Base-by-base conservation (phyloP, 2,888 invertebrate species). In the Alviniconcha strummeri region DNA sequence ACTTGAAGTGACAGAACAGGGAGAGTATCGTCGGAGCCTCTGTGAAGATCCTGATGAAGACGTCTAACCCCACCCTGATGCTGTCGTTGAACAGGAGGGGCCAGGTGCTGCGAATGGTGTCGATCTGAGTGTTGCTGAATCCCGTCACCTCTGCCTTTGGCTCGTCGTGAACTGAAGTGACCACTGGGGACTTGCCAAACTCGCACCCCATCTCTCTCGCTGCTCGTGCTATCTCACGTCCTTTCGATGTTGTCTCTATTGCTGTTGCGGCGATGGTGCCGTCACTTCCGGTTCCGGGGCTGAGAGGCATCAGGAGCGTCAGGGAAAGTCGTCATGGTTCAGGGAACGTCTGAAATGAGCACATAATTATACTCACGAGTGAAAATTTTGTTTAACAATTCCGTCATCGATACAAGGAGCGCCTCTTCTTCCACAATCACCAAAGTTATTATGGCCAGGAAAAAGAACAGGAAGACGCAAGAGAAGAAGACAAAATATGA, bases 51-150 rank as follows among this genome's bases (percentile, higher is more conserved):
- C 89, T 80, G 0, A 86, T 81, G 84, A 91, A 91, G 9, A 91
- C 87, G 19, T 88, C 88, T 11, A 84, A 82, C 5, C 90, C 91
- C n/a, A 88, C 88, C 13, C 82, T 79, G 57, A 83, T 79, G 80
- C 85, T 83, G 60, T 91, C 88, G 56, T 85, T 82, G 74, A 90
- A 87, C 74, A 91, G 75, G 13, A 91, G 76, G 4, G 91, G 91
- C 91, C 91, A 91, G 13, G 91, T 91, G 85, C 91, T 91, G 55
- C 89, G 86, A 52, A 91, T 89, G 1, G 90, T 90, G 87, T 91
- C 91, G 52, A 90, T 89, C 85, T 90, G 90, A 13, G 89, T 89
- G 13, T 91, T 91, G 8, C 90, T 88, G 81, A 91, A 91, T 7
- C 85, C 87, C 0, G 86, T 84, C 1, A 82, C 85, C 36, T 85